These are phyloP conservation scores for Delphinapterus leucas DNA, from an alignment of 2,113 vertebrate genomes.

Conservation along the genomic window DNA sequence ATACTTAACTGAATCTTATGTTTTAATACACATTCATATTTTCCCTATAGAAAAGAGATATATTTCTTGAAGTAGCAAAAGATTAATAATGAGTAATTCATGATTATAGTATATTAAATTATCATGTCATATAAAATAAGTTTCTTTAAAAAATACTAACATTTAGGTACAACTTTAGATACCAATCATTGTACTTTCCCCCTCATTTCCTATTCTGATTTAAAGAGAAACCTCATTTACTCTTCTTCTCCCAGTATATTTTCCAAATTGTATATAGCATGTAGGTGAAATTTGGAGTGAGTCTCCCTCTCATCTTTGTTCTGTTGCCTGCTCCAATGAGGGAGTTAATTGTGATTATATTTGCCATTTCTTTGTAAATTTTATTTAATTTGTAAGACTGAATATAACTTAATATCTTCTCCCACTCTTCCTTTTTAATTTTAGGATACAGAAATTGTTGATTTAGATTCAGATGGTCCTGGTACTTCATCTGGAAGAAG, in stretches of 20 bases:
- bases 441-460: constrained; percentile 87
- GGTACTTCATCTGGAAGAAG: constrained; percentile 93
- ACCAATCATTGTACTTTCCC: background rate
- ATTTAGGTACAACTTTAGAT: background rate
- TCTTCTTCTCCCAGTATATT: background rate
- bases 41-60: background rate
- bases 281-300: background rate
- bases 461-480: constrained; percentile 95
- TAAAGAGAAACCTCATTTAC: background rate
- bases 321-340: background rate
- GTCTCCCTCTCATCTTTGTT: constrained; percentile 1
- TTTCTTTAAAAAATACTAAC: background rate
- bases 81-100: background rate
- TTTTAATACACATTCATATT: background rate
- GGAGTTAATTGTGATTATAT: background rate
- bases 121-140: background rate
- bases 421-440: constrained; percentile 32
- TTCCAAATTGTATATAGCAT: background rate
- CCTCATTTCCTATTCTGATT: background rate
- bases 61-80: constrained; percentile 17
- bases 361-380: constrained; percentile 27
- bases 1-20: background rate
- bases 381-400: background rate
- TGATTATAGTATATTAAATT: constrained; percentile 9
- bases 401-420: background rate